Percentiles rank a stretch among this genome's conserved stretches.
These are phyloP conservation scores for Mantis religiosa DNA, from an alignment of 2,888 invertebrate genomes.

Conservation along the genomic window DNA sequence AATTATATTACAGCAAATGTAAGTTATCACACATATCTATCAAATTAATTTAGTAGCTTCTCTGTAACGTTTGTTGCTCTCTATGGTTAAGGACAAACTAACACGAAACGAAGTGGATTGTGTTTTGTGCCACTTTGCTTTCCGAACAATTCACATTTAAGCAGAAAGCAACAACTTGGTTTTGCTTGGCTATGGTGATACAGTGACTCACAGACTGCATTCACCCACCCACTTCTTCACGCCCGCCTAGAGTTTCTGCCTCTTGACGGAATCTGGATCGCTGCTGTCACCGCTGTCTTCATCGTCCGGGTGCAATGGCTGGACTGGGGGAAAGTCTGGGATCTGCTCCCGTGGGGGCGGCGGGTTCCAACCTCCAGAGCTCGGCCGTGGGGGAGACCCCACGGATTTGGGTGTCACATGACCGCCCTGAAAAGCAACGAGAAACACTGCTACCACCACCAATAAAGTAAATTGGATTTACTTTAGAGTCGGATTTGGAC, in stretches of 20 bases:
- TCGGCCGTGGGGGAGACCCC: constrained; percentile 25
- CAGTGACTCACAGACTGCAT: not conserved
- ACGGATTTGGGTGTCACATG: constrained; percentile 28
- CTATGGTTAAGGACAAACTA: too few relatives aligned
- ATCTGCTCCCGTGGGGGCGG: constrained; percentile 33
- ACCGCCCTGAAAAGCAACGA: constrained; percentile 19
- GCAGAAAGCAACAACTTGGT: too few relatives aligned
- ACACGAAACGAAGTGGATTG: too few relatives aligned
- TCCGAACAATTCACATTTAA: too few relatives aligned
- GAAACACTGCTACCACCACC: not conserved
- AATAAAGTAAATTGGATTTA: not conserved
- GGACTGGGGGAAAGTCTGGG: constrained; percentile 34
- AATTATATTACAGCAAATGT: too few relatives aligned
- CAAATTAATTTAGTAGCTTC: too few relatives aligned
- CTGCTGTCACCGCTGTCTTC: constrained; percentile 31
- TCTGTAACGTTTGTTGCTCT: too few relatives aligned
- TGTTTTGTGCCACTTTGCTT: too few relatives aligned
- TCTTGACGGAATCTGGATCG: constrained; percentile 30
- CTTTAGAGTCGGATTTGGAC: not conserved
- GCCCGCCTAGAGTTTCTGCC: constrained; percentile 34
- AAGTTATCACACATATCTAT: too few relatives aligned
- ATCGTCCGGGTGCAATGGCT: constrained; percentile 30
- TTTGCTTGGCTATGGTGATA: not conserved
- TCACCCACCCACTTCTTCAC: not conserved
- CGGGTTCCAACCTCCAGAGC: constrained; percentile 24